phyloP scores from a whole-genome alignment of 2,888 invertebrate species.

The Drosophila borborema region DNA sequence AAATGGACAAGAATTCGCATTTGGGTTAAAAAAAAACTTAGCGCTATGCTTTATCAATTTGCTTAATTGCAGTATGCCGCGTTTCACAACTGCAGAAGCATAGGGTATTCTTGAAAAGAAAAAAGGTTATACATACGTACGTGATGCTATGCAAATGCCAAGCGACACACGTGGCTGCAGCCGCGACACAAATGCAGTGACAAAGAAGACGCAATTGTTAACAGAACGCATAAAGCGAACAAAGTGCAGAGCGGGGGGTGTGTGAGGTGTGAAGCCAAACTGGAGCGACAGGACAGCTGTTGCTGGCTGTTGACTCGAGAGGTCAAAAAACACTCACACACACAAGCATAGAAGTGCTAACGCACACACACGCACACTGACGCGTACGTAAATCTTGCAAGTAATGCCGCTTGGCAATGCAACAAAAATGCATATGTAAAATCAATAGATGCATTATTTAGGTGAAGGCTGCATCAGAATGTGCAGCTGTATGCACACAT shows the following conservation, averaged over 20 bases:
- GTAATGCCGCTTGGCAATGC: conserved; percentile 61
- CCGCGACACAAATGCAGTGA: conserved; percentile 23
- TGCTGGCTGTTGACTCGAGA: conserved; percentile 50
- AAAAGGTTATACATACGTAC: conserved; percentile 38
- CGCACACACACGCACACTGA: conserved; percentile 16
- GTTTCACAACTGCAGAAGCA: not conserved
- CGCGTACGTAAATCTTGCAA: conserved; percentile 36
- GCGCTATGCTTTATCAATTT: not conserved
- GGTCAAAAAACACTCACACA: conserved; percentile 36
- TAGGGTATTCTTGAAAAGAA: conserved; percentile 7
- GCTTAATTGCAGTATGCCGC: not conserved
- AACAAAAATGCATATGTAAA: conserved; percentile 54
- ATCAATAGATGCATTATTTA: conserved; percentile 70
- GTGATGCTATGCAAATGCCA: conserved; percentile 68
- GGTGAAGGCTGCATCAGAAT: conserved; percentile 68
- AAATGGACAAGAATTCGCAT: not conserved
- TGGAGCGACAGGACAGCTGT: conserved; percentile 63
- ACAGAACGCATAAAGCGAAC: conserved; percentile 12
- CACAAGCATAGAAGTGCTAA: conserved; percentile 2
- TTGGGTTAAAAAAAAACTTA: not conserved
- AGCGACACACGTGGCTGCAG: conserved; percentile 64
- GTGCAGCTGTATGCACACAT: conserved; percentile 14
- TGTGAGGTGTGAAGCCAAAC: conserved; percentile 19
- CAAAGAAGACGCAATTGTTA: conserved; percentile 34
- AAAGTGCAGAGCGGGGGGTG: not conserved